phyloP scores from a whole-genome alignment of 2,888 invertebrate genomes.

The Rotaria sp. region DNA sequence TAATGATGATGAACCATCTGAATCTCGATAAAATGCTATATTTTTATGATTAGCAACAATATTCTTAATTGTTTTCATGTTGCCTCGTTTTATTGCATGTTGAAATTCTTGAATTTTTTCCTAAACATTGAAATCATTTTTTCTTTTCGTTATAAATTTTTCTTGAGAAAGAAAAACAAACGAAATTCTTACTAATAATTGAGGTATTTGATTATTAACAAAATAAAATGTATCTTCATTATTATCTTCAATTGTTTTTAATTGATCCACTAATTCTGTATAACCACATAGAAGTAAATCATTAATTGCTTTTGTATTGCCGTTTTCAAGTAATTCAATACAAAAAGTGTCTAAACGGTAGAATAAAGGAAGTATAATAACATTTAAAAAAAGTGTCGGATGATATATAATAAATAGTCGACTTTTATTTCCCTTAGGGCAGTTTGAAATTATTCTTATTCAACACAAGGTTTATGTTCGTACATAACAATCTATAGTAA shows the following conservation, averaged over 20 bases:
- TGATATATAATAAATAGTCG: too few species aligned
- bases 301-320: constrained; percentile 22
- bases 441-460: too few species aligned
- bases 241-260: constrained; percentile 12
- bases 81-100: neutral
- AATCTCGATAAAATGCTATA: constrained; percentile 27
- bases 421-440: too few species aligned
- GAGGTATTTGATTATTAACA: constrained; percentile 12
- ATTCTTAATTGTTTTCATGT: constrained; percentile 11
- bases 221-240: constrained; percentile 28
- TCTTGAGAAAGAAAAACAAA: neutral
- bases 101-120: constrained; percentile 17
- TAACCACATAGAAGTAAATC: constrained; percentile 27
- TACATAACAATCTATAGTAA: too few species aligned
- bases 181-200: constrained; percentile 24
- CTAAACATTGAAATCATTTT: too few species aligned
- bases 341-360: neutral
- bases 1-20: constrained; percentile 28
- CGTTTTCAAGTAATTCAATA: constrained; percentile 22
- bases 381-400: too few species aligned
- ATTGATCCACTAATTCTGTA: neutral
- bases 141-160: too few species aligned
- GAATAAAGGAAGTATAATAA: too few species aligned
- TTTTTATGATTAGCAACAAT: constrained; percentile 17
- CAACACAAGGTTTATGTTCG: too few species aligned